Percentiles rank a stretch among this genome's conserved stretches.
These are phyloP conservation scores for Harmothoe impar DNA, from an alignment of 2,888 invertebrate genomes.

Conservation along the genomic window DNA sequence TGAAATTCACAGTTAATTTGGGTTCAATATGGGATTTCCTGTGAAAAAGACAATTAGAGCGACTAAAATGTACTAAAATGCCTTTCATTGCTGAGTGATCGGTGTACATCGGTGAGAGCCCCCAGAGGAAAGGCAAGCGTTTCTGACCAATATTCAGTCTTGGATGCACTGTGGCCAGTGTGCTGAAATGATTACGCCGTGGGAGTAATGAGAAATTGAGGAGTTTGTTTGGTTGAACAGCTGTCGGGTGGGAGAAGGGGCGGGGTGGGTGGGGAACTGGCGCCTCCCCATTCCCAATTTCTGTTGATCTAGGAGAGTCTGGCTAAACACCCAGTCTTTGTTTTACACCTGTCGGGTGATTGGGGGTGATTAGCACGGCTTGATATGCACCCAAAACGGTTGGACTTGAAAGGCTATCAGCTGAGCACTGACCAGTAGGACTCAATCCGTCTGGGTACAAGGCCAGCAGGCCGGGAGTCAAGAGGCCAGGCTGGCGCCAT, in stretches of 20 bases:
- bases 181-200: slow-evolving; percentile 21
- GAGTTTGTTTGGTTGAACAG: slow-evolving; percentile 37
- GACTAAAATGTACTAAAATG: neutral
- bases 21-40: slow-evolving; percentile 5
- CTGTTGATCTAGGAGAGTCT: neutral
- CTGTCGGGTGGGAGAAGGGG: slow-evolving; percentile 9
- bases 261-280: neutral
- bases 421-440: neutral
- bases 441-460: neutral
- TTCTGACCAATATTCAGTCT: neutral
- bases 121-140: neutral
- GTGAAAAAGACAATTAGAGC: neutral
- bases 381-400: too few relatives aligned
- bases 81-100: neutral
- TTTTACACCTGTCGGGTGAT: neutral
- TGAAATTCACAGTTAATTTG: neutral
- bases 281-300: neutral
- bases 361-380: neutral
- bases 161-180: neutral
- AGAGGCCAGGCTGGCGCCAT: slow-evolving; percentile 12
- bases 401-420: too few relatives aligned
- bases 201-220: slow-evolving; percentile 15
- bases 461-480: neutral
- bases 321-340: neutral
- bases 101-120: too few relatives aligned